Evolutionary conservation across 2,888 invertebrate species (phyloP), one percentile per base, ranked within the genome.

Genomic region (Rhyacophila evoluta): DNA sequence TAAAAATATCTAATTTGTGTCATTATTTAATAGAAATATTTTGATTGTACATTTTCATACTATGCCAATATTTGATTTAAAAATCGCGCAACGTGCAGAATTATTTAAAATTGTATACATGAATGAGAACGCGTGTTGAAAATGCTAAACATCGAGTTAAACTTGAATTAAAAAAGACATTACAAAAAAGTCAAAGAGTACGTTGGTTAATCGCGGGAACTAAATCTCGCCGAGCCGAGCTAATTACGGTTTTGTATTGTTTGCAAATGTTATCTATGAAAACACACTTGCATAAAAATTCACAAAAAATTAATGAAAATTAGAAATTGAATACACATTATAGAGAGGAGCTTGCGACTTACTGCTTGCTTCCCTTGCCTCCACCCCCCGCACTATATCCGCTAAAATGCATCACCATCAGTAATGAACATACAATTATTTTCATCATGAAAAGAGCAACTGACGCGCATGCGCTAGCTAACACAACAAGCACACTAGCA

Each of bases 331-430:
- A 39, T 12, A 39, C 39, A 39, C 12, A 15, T 39, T n/a, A 39
- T 15, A 39, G 15, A 39, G n/a, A n/a, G n/a, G 39, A 39, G 39
- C 39, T 12, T 39, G 39, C 36, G 37, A 77, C 81, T 81, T 77
- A 81, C 81, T 80, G 81, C 33, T 79, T 77, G 8, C 76, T 78
- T 67, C 72, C 72, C 39, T 76, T 76, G 5, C 75, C 76, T 15
- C 80, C 81, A 15, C 81, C 81, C 8, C 80, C 80, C 28, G 10
- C 74, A 25, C 33, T 33, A 69, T 76, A 25, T 8, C 70, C 68
- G 73, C 55, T 70, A 68, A 77, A 38, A 12, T 79, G 71, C 41
- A 79, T 29, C 72, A 79, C 25, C 37, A 81, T 69, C 55, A 81
- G 38, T 39, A 39, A 39, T 76, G 73, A 79, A 68, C 55, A 77